Conservation (phyloP, 2,113 vertebrate genomes). For the Pterocles gutturalis region DNA sequence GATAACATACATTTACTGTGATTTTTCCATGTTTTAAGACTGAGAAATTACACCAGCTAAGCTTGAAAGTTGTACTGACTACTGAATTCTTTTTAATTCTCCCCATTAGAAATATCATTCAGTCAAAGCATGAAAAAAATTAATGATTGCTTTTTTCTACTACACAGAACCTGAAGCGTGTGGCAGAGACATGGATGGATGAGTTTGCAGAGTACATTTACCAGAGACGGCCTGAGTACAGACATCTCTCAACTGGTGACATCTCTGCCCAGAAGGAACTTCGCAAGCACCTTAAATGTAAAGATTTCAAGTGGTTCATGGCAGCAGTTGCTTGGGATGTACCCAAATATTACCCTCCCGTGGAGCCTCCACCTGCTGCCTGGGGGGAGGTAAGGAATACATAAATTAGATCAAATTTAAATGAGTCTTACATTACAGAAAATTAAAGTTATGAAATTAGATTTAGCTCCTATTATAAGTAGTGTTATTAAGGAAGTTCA, state of each 20-base stretch:
- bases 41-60: background rate
- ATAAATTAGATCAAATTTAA: background rate
- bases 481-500: background rate
- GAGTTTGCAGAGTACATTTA: slow-evolving; percentile 91
- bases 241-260: slow-evolving; percentile 89
- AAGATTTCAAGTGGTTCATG: slow-evolving; percentile 94
- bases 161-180: slow-evolving; percentile 87
- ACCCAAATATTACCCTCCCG: slow-evolving; percentile 89
- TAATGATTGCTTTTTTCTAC: background rate
- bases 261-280: slow-evolving; percentile 88
- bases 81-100: background rate
- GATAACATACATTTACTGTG: rapidly evolving
- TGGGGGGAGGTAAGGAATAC: slow-evolving; percentile 88
- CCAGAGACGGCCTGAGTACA: slow-evolving; percentile 88
- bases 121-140: background rate
- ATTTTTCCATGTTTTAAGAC: background rate
- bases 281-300: slow-evolving; percentile 88
- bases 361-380: slow-evolving; percentile 87
- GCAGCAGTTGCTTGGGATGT: slow-evolving; percentile 90
- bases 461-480: background rate
- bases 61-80: background rate
- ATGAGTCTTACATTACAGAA: background rate
- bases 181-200: slow-evolving; percentile 93
- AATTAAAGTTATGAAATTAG: background rate
- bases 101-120: background rate